Evolutionary conservation across 1,140 invertebrate genomes (phyloP).

Genomic region (Drosophila littoralis): DNA sequence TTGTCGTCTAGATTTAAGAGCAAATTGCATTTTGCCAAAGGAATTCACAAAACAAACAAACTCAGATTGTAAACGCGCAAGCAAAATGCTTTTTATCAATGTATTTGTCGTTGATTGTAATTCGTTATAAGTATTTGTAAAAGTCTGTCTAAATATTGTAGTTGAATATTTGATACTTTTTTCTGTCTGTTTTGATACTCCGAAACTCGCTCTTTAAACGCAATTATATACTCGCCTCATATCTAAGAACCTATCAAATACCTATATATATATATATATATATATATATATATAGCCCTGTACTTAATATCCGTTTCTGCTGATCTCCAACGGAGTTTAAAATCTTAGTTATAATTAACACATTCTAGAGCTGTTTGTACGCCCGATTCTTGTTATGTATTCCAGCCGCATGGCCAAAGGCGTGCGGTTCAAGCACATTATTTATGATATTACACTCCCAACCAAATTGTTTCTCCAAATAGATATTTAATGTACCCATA

Average conservation of each 20-base stretch:
- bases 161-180: conserved; percentile 47
- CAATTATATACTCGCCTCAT: conserved; percentile 47
- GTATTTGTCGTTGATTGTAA: conserved; percentile 24
- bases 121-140: conserved; percentile 41
- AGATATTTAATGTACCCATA: conserved; percentile 59
- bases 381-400: conserved; percentile 53
- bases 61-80: conserved; percentile 49
- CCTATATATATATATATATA: conserved; percentile 24
- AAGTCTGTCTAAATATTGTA: conserved; percentile 51
- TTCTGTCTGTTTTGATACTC: conserved; percentile 73
- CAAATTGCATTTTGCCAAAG: conserved; percentile 75
- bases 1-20: conserved; percentile 62
- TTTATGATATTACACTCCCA: conserved; percentile 66
- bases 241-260: conserved; percentile 19
- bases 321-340: conserved; percentile 48
- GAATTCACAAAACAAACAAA: conserved; percentile 58
- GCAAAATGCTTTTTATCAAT: conserved; percentile 57
- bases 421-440: conserved; percentile 57
- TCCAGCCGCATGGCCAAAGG: conserved; percentile 45
- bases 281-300: conserved; percentile 34
- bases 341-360: too few species aligned
- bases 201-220: conserved; percentile 49
- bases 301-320: conserved; percentile 59
- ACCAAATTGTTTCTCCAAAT: conserved; percentile 23
- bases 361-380: conserved; percentile 15